Evolutionary conservation across 2,113 vertebrate genomes (phyloP).

Genomic region (Paradoxurus hermaphroditus): DNA sequence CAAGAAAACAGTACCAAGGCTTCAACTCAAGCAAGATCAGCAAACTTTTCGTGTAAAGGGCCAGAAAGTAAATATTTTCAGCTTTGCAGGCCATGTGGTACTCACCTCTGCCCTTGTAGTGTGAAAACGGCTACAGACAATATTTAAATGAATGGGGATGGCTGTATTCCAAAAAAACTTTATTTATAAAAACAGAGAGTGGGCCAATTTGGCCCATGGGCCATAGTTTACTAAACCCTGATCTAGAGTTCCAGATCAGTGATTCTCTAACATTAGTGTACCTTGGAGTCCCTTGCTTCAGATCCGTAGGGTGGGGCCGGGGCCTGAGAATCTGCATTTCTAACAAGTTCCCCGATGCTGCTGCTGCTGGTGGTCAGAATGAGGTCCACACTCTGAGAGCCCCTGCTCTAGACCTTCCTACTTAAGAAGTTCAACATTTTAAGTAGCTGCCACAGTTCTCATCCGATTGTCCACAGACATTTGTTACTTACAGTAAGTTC

Average conservation of each 20-base stretch:
- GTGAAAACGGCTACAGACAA: not conserved
- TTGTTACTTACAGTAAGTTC: constrained; percentile 10
- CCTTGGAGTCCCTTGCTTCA: not conserved
- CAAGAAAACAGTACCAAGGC: constrained; percentile 18
- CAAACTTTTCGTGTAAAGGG: constrained; percentile 22
- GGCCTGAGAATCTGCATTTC: not conserved
- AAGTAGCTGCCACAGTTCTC: constrained; percentile 42
- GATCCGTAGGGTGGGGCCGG: not conserved
- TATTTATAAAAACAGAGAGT: constrained; percentile 18
- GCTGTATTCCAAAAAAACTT: not conserved
- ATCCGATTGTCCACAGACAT: constrained; percentile 32
- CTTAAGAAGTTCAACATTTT: not conserved
- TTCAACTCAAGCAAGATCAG: not conserved
- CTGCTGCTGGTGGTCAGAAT: not conserved
- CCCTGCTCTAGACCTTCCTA: not conserved
- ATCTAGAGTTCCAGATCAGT: not conserved
- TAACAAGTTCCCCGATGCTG: not conserved
- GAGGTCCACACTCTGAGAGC: not conserved
- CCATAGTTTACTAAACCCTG: not conserved
- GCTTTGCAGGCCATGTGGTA: not conserved
- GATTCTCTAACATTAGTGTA: constrained; percentile 11
- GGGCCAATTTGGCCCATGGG: not conserved
- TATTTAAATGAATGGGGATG: not conserved
- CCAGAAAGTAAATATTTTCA: constrained; percentile 16
- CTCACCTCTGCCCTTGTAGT: not conserved